These are phyloP conservation scores for Jordanella pulchra DNA, from an alignment of 2,797 vertebrate genomes.

Conservation along the genomic window DNA sequence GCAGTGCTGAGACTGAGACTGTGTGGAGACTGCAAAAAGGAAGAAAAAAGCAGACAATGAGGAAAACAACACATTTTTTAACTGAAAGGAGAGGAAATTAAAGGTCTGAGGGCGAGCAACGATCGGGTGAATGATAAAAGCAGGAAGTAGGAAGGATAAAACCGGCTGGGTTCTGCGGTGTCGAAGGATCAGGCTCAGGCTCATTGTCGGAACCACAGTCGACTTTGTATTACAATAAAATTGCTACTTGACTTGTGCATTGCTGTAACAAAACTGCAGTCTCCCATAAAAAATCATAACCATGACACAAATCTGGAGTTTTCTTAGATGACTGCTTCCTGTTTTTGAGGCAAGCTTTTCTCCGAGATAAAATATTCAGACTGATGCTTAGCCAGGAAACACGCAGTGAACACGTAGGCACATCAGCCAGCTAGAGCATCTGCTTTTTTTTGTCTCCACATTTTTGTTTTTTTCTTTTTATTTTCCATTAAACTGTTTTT, in stretches of 20 bases:
- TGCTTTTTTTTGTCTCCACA: neutral
- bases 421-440: too few species aligned
- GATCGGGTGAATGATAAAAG: neutral
- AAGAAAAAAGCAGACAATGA: neutral
- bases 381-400: neutral
- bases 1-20: neutral
- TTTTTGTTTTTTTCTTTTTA: neutral
- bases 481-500: neutral
- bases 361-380: neutral
- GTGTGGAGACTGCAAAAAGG: neutral
- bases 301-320: neutral
- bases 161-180: neutral
- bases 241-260: neutral
- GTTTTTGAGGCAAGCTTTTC: neutral
- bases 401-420: neutral
- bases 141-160: neutral
- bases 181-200: neutral
- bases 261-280: neutral
- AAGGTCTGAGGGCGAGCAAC: neutral
- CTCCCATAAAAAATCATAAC: neutral
- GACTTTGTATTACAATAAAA: constrained; percentile 4
- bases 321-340: neutral
- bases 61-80: neutral
- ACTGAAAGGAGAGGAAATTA: neutral
- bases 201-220: constrained; percentile 10